Evolutionary conservation across 2,888 invertebrate species (phyloP).

Genomic region (Calameuta pallipes): DNA sequence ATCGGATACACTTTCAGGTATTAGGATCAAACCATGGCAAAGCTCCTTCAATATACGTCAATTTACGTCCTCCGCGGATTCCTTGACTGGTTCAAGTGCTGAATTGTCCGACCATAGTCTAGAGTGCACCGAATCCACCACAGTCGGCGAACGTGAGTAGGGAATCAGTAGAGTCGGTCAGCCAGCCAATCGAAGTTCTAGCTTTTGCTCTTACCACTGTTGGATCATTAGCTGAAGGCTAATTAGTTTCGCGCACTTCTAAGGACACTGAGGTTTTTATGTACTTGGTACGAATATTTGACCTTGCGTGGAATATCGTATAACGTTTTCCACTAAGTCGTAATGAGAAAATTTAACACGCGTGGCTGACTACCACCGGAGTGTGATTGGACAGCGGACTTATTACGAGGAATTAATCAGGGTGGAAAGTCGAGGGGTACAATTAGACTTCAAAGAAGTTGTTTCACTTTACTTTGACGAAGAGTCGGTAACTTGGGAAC

Average conservation of each 20-base stretch:
- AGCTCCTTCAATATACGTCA: conserved; percentile 38
- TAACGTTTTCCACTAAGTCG: background rate
- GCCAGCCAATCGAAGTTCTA: background rate
- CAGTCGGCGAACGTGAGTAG: background rate
- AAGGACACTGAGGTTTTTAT: background rate
- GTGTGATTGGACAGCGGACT: background rate
- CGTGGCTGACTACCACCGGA: background rate
- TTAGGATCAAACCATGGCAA: conserved; percentile 31
- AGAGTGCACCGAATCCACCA: background rate
- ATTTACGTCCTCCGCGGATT: conserved; percentile 24
- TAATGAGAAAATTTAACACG: background rate
- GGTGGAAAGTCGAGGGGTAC: conserved; percentile 7
- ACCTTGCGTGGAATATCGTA: background rate
- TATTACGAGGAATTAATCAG: conserved; percentile 39
- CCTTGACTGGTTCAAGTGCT: background rate
- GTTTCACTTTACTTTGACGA: background rate
- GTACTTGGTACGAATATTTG: background rate
- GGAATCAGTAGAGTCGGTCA: background rate
- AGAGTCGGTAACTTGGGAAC: background rate
- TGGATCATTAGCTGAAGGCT: background rate
- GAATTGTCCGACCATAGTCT: background rate
- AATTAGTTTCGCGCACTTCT: background rate
- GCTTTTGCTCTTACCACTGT: background rate
- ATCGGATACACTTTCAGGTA: conserved; percentile 43
- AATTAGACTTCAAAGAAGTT: conserved; percentile 35